Evolutionary conservation across 2,113 vertebrate genomes (phyloP), one percentile per base, ranked within the genome.

Genomic region (Silurus asotus): DNA sequence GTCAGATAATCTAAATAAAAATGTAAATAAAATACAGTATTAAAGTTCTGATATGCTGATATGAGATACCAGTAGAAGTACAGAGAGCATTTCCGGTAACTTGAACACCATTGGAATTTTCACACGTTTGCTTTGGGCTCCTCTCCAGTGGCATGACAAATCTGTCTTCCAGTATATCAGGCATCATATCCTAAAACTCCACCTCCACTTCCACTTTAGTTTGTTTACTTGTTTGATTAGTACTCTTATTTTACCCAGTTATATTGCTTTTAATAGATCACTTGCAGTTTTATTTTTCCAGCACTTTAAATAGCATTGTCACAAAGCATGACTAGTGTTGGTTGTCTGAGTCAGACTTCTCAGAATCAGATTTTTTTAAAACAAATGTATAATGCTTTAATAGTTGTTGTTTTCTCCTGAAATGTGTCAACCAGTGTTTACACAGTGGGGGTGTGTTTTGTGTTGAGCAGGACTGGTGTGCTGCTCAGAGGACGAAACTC

Each of bases 401-500:
- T 62, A 64, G 19, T 14, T 64, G 19, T 2, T 67, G 45, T n/a
- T 82, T 51, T 65, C 2, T 15, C 62, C 19, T 15, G 20, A 51
- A 23, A 6, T 19, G 37, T 7, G 11, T 48, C 80, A 8, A 45
- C 20, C 61, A 51, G 23, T 25, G 61, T 20, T 67, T 51, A 62
- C 25, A 45, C n/a, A 58, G 51, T 58, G 81, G 45, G 23, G 17
- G 49, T 83, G 25, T 82, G 49, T 82, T 72, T 56, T 81, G 20
- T 89, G 62, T 84, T 23, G 76, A 81, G 9, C 85, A 93, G 94
- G 94, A 88, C 89, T 90, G 3, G 90, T 92, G 23, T 86, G 92
- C 69, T 91, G 96, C 88, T 97, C 96, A 0, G 94, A 96, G 45
- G 93, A 97, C 0, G 98, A 99, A 93, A 96, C 95, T 0, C 94